Evolutionary conservation across 2,888 invertebrate genomes (phyloP), one percentile per base, ranked within the genome.

Genomic region (Chaetogeoica ovagalla): DNA sequence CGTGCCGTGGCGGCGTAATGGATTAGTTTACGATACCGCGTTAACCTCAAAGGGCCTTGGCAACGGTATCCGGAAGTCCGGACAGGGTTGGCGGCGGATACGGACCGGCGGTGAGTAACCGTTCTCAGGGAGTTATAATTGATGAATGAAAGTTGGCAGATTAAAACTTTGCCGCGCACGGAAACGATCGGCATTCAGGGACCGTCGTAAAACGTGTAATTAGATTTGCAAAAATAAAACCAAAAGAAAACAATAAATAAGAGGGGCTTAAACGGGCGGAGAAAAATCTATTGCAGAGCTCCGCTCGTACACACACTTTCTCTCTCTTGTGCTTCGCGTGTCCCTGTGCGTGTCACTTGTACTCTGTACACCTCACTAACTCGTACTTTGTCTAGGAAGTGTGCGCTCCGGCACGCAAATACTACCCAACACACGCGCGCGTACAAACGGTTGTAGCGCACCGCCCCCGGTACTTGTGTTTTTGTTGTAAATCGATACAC

Each of bases 111-210:
- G 48, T 19, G 52, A 17, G 19, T 19, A 19, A 3, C 23, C 7
- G 23, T 9, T 48, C 1, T 48, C 3, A 0, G 48, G 11, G 48
- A 3, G 48, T 48, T n/a, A 57, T 79, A 79, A 79, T 79, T 79
- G 79, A 79, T 79, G 79, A 70, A 79, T 79, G 71, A 79, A 79
- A 79, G 79, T 79, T 63, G 79, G 70, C 79, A 63, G 70, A 79
- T 71, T 79, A 79, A 79, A 79, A 77, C 77, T 77, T 77, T 77
- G 43, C 43, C 59, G 59, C 30, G 23, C 55, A 23, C 57, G 79
- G 39, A 79, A 79, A 13, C 70, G 69, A 79, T 79, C 79, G 79
- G 79, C 70, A 79, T 79, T 79, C 70, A n/a, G 70, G 70, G 81
- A 74, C 73, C 59, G 72, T 74, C 59, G 72, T 74, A 48, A 81